Percentiles rank a stretch among this genome's conserved stretches.
Evolutionary conservation across 2,113 vertebrate genomes (phyloP).

Genomic region (Clinocottus analis): DNA sequence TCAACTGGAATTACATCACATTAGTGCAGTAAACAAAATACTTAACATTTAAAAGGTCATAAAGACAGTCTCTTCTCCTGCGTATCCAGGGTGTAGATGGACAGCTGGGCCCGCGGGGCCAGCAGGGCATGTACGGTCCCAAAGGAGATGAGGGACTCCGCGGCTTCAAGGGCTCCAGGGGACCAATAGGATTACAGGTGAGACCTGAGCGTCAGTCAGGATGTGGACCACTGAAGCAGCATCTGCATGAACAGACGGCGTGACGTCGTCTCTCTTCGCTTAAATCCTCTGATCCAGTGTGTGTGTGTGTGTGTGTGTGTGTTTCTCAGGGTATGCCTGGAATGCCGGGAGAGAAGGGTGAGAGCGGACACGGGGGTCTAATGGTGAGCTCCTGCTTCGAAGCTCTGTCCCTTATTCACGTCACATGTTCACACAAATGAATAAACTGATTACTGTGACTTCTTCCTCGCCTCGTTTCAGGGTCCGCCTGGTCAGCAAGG

Average conservation of each 20-base stretch:
- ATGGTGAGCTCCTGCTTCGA: slow-evolving; percentile 68
- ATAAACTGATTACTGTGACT: background rate
- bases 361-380: slow-evolving; percentile 80
- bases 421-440: background rate
- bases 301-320: no score
- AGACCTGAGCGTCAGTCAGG: background rate
- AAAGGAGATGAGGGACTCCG: slow-evolving; percentile 86
- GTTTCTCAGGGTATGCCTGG: slow-evolving; percentile 82
- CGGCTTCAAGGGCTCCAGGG: slow-evolving; percentile 82
- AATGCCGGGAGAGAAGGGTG: slow-evolving; percentile 83
- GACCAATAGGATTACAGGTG: slow-evolving; percentile 85
- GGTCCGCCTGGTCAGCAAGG: slow-evolving; percentile 83
- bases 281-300: slow-evolving; percentile 5
- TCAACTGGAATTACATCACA: background rate
- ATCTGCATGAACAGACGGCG: no score
- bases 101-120: slow-evolving; percentile 78
- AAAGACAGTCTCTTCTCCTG: slow-evolving; percentile 63
- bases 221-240: background rate
- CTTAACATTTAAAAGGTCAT: background rate
- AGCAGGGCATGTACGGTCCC: slow-evolving; percentile 85
- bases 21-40: background rate
- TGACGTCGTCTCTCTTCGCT: background rate
- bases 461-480: slow-evolving; percentile 48
- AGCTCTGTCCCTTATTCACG: background rate
- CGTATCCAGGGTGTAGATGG: slow-evolving; percentile 84